Base-by-base conservation (phyloP, 2,888 invertebrate genomes). In the Brenthis ino region DNA sequence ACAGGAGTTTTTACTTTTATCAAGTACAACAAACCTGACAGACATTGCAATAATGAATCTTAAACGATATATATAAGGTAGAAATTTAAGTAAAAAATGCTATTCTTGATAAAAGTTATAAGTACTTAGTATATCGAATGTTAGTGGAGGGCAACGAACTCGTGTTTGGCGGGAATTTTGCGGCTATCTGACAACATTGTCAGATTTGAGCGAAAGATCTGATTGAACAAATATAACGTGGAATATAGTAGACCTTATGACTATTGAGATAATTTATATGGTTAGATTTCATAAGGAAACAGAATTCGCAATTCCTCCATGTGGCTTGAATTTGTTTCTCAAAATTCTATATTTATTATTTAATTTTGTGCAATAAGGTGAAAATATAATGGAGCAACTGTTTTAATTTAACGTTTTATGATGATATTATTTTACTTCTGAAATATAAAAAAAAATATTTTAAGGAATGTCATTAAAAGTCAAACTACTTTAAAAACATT, bases 1-100 rank as follows among this genome's bases (percentile, higher is more conserved):
- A 83, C 81, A 83, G 80, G 80, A 86, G 84, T 84, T 90, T 89
- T 90, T 90, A 90, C 89, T 90, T 90, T 91, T 90, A 88, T 86
- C 84, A 83, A 85, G 82, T 82, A 82, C 65, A 65, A 51, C 28
- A 43, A 56, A 53, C 11, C 50, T 67, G 12, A 13, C 50, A 20
- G 6, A 54, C 20, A 54, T 13, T 51, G 16, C 53, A 57, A 57
- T 53, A 51, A n/a, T 66, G 11, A 43, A 53, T 68, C 64, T 66
- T 70, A 69, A 67, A 6, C 12, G 33, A 1, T 28, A 33, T 47
- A 4, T 3, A 63, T 69, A 70, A 70, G 61, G 66, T 13, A 11
- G n/a, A 70, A 61, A 69, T 20, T 69, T 20, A 28, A 55, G 51
- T 60, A 50, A 16, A 48, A n/a, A 37, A 12, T 57, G 55, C 47